These are phyloP conservation scores for Oostethus manadensis DNA, from an alignment of 2,113 vertebrate genomes.

Conservation along the genomic window DNA sequence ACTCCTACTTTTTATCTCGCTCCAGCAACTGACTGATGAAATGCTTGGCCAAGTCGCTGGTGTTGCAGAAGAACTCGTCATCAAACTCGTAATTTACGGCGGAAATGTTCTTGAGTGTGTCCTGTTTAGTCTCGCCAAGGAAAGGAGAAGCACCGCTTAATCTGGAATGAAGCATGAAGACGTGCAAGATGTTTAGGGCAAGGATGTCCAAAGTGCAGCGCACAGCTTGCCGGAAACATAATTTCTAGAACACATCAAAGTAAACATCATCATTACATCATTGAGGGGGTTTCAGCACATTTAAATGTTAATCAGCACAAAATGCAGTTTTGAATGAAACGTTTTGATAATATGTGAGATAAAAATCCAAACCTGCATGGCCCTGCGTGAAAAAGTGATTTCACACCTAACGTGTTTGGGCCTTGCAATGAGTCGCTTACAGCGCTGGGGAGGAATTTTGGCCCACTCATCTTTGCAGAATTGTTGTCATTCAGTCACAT, in stretches of 20 bases:
- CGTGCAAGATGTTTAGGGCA: background rate
- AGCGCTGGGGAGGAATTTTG: too few species aligned
- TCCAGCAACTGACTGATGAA: slow-evolving; percentile 91
- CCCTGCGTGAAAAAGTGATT: too few species aligned
- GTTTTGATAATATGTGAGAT: too few species aligned
- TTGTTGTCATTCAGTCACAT: too few species aligned
- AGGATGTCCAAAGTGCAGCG: background rate
- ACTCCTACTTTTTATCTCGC: slow-evolving; percentile 75
- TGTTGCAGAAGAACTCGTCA: slow-evolving; percentile 93
- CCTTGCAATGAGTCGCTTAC: too few species aligned
- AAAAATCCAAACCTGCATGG: too few species aligned
- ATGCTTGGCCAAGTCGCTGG: slow-evolving; percentile 88
- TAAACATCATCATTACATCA: too few species aligned
- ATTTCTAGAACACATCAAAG: too few species aligned
- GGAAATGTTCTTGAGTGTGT: slow-evolving; percentile 90
- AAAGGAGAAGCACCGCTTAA: slow-evolving; percentile 95
- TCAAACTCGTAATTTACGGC: slow-evolving; percentile 92
- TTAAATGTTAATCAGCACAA: background rate
- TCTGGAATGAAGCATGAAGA: slow-evolving; percentile 54
- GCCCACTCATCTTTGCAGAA: too few species aligned
- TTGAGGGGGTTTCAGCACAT: too few species aligned
- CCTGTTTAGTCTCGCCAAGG: slow-evolving; percentile 92
- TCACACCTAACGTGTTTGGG: too few species aligned
- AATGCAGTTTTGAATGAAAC: too few species aligned
- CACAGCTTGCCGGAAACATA: background rate